Evolutionary conservation across 2,888 invertebrate species (phyloP), one percentile per base, ranked within the genome.

Genomic region (Anodontia alba): DNA sequence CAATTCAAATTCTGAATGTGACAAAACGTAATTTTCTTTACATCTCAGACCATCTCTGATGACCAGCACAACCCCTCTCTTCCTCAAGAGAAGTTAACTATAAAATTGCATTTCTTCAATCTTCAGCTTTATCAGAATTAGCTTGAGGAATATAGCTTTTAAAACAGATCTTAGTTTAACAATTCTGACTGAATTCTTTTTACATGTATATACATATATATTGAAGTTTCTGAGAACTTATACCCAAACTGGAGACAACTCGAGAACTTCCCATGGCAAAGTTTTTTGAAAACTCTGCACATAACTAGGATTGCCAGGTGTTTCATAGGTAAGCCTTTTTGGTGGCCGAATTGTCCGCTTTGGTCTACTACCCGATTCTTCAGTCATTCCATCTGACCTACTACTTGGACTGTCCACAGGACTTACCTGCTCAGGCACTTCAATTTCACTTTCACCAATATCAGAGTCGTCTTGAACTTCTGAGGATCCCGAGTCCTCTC

Each of bases 271-370:
- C 3, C 23, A 57, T 57, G 57, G 57, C 29, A 57, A 26, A 23
- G 51, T 51, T 26, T 29, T 57, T 29, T 57, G 23, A 26, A 57
- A 23, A 8, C 7, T 57, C 29, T 57, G 57, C 7, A 57, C 29
- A 20, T 57, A 57, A 57, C 57, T 57, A 26, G 57, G 57, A 57
- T 57, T 57, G 7, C 57, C 57, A 29, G 57, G 26, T 57, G 57
- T 29, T 23, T 57, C 29, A 57, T 57, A 57, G 26, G 57, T 57
- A 26, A 57, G 57, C 29, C 57, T 7, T 29, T 57, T 23, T 7
- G 57, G 57, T 29, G 57, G n/a, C 57, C 57, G 57, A 7, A 23
- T 29, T 57, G 57, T 57, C 7, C 57, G 57, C 29, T 57, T 57
- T 8, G 57, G 57, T 57, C 57, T 57, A n/a, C n/a, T n/a, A 57